Evolutionary conservation across 2,797 vertebrate species (phyloP), one percentile per base, ranked within the genome.

Genomic region (Ciconia nigra): DNA sequence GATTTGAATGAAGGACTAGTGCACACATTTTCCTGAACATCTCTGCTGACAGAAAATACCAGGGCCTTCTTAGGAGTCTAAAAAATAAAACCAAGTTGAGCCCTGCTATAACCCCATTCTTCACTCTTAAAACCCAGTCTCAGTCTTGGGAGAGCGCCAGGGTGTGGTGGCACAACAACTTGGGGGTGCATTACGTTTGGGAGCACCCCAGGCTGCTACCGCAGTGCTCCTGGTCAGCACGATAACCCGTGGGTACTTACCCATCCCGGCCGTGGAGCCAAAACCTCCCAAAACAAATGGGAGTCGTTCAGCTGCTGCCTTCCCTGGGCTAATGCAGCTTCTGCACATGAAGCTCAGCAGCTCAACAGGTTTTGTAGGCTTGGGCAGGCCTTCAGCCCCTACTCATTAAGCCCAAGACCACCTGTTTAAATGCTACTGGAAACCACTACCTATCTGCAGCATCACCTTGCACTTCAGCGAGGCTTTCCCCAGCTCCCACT

Each of bases 61-160:
- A 25, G 46, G n/a, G 24, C n/a, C 41, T n/a, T 46, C n/a, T 20
- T 22, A 14, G 37, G 25, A 7, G 25, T 31, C 41, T 16, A 31
- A 37, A 26, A 44, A 33, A 14, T 37, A 72, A 83, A 46, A 11
- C 20, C 16, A 37, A 21, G 67, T 20, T 44, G 11, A 33, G 26
- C 41, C n/a, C n/a, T 55, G 29, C 41, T 47, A n/a, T 28, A 62
- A 47, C 29, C 20, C 31, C 9, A 3, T n/a, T 47, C 16, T 47
- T 62, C 35, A 21, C 42, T 17, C 58, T 35, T 72, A 31, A 57
- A 55, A 26, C 42, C 76, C 31, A 15, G 7, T 25, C n/a, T 58
- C 6, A 1, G 29, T 12, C 21, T 22, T 6, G 1, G 6, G 4
- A 33, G 49, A 55, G 18, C 2, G 4, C 39, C 9, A 1, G 39